Evolutionary conservation across 2,888 invertebrate species (phyloP).

Genomic region (Mimachlamys varia): DNA sequence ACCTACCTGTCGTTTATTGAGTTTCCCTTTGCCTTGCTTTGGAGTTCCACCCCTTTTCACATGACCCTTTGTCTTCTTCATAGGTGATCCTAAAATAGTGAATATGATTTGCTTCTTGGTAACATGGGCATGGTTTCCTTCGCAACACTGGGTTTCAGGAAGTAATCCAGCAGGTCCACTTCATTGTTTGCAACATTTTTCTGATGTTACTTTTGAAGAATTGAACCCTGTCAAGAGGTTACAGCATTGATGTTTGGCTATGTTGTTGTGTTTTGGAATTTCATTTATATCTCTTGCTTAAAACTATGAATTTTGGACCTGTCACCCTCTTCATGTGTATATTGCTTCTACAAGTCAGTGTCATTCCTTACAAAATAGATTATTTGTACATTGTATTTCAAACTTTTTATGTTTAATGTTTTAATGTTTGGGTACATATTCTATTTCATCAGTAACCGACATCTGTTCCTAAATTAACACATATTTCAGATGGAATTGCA

Average conservation of each 20-base stretch:
- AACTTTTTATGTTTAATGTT: no score
- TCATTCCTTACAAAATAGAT: no score
- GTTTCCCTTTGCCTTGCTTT: slow-evolving; percentile 8
- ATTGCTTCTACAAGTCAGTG: no score
- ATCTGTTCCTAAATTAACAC: no score
- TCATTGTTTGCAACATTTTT: background rate
- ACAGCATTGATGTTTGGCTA: background rate
- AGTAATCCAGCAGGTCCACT: slow-evolving; percentile 3
- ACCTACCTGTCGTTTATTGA: slow-evolving; percentile 16
- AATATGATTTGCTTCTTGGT: slow-evolving; percentile 28
- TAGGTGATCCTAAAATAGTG: slow-evolving; percentile 55
- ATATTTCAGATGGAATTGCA: no score
- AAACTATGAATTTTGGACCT: no score
- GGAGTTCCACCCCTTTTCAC: slow-evolving; percentile 18
- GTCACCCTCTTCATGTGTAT: no score
- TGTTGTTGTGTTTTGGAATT: background rate
- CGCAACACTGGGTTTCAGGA: background rate
- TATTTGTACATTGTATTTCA: no score
- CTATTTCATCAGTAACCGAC: no score
- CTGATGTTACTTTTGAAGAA: slow-evolving; percentile 28
- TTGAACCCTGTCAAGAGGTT: slow-evolving; percentile 28
- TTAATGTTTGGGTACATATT: no score
- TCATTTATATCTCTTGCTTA: background rate
- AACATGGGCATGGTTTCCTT: slow-evolving; percentile 23
- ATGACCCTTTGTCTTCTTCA: slow-evolving; percentile 53